Evolutionary conservation across 2,113 vertebrate genomes (phyloP).

Genomic region (Melanerpes formicivorus): DNA sequence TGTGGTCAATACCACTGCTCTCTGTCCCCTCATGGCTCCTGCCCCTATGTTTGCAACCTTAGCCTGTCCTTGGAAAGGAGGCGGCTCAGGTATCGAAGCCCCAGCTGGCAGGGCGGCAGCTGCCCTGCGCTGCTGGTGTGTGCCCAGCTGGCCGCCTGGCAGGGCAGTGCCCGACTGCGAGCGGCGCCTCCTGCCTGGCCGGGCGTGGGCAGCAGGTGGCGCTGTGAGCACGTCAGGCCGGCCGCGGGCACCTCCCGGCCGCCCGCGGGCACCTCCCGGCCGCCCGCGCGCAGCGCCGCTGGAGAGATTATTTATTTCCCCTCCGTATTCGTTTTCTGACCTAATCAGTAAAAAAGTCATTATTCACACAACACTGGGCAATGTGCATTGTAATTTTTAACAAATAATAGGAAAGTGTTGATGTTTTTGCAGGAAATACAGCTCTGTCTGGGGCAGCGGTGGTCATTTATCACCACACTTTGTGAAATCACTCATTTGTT

Average conservation of each 20-base stretch:
- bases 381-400: conserved; percentile 87
- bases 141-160: not conserved
- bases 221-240: conserved; percentile 73
- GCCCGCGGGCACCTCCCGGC: too few species aligned
- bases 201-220: conserved; percentile 78
- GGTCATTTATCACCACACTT: conserved; percentile 87
- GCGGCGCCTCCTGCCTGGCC: not conserved
- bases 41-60: not conserved
- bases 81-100: not conserved
- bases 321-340: conserved; percentile 83
- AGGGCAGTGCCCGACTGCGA: not conserved
- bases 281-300: too few species aligned
- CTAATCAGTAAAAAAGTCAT: conserved; percentile 87
- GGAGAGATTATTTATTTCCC: conserved; percentile 86
- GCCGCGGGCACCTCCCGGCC: too few species aligned
- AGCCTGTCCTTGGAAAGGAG: not conserved
- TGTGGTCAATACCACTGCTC: not conserved
- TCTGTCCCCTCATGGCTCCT: not conserved
- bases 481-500: conserved; percentile 91
- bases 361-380: conserved; percentile 86
- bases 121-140: not conserved
- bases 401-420: conserved; percentile 85
- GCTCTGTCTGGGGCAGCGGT: conserved; percentile 78
- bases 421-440: conserved; percentile 83
- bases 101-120: not conserved